A percentile compares a stretch with the other conserved stretches of the same genome.
phyloP scores from a whole-genome alignment of 2,797 vertebrate genomes.

The Leucoraja ocellata region DNA sequence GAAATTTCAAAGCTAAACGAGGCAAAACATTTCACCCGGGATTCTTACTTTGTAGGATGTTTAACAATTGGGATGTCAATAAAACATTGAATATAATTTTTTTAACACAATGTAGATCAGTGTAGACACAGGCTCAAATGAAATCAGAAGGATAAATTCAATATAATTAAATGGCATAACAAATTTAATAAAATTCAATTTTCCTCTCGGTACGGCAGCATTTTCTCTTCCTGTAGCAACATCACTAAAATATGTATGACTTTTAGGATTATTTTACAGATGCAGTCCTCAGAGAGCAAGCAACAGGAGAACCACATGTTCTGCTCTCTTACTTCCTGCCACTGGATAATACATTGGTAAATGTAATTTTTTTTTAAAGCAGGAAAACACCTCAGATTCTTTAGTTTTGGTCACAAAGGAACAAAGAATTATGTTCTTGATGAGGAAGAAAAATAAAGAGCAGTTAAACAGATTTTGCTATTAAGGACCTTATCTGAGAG shows the following conservation, averaged over 20 bases:
- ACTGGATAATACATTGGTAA: background rate
- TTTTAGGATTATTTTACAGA: background rate
- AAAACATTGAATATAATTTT: background rate
- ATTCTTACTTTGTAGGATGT: background rate
- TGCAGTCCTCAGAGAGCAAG: background rate
- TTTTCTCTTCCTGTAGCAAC: background rate
- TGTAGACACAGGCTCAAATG: background rate
- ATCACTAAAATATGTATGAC: background rate
- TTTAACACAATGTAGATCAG: background rate
- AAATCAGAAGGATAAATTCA: background rate
- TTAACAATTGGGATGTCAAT: background rate
- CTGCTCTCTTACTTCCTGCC: background rate
- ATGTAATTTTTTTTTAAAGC: background rate
- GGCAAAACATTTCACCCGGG: background rate
- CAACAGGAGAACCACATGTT: background rate
- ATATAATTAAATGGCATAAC: background rate
- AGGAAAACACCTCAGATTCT: background rate
- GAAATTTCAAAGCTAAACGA: too few relatives aligned
- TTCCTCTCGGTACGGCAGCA: background rate
- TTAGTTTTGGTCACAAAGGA: background rate
- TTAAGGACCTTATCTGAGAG: background rate
- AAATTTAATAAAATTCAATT: background rate
- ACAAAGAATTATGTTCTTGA: background rate
- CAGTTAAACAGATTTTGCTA: background rate
- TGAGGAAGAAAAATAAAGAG: background rate